phyloP scores from a whole-genome alignment of 2,113 vertebrate species.

The Raja brachyura region DNA sequence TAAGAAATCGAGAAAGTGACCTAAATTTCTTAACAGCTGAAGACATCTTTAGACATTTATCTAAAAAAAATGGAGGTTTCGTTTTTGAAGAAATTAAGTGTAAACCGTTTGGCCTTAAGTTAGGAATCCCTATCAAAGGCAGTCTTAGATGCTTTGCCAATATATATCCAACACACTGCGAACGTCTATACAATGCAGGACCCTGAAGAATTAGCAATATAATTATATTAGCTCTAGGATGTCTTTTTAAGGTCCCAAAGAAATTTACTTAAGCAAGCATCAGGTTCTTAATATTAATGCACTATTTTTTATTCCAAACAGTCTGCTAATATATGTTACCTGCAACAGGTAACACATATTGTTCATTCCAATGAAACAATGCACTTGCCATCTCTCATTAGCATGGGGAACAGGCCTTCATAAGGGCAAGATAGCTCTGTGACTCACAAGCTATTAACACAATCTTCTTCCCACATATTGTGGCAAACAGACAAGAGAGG shows the following conservation, averaged over 20 bases:
- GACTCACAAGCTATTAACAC: not conserved
- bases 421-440: no score
- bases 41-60: no score
- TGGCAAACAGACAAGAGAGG: not conserved
- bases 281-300: not conserved
- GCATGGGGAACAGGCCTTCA: not conserved
- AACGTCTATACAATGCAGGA: no score
- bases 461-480: not conserved
- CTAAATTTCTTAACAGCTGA: not conserved
- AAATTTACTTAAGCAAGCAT: not conserved
- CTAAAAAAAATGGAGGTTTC: no score
- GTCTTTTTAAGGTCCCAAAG: not conserved
- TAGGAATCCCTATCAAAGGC: no score
- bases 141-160: no score
- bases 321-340: not conserved
- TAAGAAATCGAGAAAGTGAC: not conserved
- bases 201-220: no score
- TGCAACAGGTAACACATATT: not conserved
- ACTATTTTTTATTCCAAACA: not conserved
- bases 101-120: no score
- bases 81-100: no score
- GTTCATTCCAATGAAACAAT: not conserved
- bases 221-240: not conserved
- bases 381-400: not conserved
- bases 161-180: no score